phyloP scores from a whole-genome alignment of 2,888 invertebrate species.

The Acrobasis repandana region DNA sequence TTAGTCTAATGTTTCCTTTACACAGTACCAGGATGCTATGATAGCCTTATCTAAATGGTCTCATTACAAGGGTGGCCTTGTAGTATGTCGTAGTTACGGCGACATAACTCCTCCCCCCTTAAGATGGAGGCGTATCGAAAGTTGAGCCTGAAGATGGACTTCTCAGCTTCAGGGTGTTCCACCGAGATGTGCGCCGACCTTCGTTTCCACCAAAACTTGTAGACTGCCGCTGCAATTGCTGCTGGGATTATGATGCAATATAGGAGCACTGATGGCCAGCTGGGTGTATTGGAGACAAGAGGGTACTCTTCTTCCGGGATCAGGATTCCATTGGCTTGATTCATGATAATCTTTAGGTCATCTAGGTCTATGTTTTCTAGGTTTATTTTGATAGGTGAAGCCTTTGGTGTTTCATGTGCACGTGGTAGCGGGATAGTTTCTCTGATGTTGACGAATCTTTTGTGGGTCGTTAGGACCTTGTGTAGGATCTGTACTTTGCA shows the following conservation, averaged over 20 bases:
- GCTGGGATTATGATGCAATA: constrained; percentile 19
- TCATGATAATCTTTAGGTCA: constrained; percentile 24
- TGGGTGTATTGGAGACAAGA: constrained; percentile 21
- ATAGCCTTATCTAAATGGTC: background rate
- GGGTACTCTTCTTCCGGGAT: background rate
- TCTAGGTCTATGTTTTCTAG: constrained; percentile 30
- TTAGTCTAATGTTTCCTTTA: background rate
- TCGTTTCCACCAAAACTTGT: constrained; percentile 21
- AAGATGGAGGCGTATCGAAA: too few relatives aligned
- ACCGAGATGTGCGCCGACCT: background rate
- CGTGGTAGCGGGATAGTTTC: constrained; percentile 35
- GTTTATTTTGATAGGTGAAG: constrained; percentile 26
- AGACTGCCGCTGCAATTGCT: constrained; percentile 11
- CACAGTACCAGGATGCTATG: background rate
- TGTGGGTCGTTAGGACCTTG: constrained; percentile 29
- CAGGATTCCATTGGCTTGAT: constrained; percentile 22
- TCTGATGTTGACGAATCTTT: constrained; percentile 29
- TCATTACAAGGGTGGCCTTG: background rate
- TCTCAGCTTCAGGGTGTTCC: background rate
- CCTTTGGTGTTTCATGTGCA: constrained; percentile 28
- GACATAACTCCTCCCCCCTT: constrained; percentile 5
- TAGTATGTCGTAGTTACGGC: background rate
- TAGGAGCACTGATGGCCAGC: constrained; percentile 25
- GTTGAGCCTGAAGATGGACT: background rate
- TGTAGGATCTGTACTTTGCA: constrained; percentile 32